Evolutionary conservation across 2,113 vertebrate genomes (phyloP), one percentile per base, ranked within the genome.

Genomic region (Myotis yumanensis): DNA sequence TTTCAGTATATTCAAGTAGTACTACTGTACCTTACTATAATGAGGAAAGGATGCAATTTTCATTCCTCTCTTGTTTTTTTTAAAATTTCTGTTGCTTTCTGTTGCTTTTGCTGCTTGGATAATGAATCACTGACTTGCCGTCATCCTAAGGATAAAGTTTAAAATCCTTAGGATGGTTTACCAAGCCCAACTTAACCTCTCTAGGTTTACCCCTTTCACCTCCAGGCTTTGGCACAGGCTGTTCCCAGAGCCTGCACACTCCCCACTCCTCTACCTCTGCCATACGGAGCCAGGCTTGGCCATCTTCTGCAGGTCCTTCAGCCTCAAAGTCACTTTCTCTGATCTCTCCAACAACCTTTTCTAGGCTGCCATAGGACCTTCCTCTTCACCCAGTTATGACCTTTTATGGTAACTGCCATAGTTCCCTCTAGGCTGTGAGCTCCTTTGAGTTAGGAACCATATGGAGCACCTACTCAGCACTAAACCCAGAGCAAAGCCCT

Each of bases 31-130:
- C n/a, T 95, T n/a, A 77, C 52, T 71, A 28, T 7, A 51, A 30
- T 62, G 52, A 76, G 18, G 32, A 90, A 92, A 79, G 48, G 25
- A 52, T 23, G 15, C 10, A 46, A 2, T 90, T 43, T 90, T 76
- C 14, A 46, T 71, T 82, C 17, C 10, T 40, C 17, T 87, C 51
- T 71, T 43, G 4, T 81, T 81, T n/a, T 57, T 48, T 85, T 86
- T 68, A 82, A 89, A 86, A 43, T 77, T 91, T 73, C 83, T 32
- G 54, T 32, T 37, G 40, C 4, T 82, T 85, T 79, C 62, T 71
- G 62, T 59, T 77, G 81, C 81, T n/a, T 90, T 87, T 81, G 77
- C 84, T 89, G 83, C 62, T 79, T 90, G 73, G 30, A 23, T 57
- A 92, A 81, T 62, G 32, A 95, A 35, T 69, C 89, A 59, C 10